A percentile compares a stretch with the other conserved stretches of the same genome.
Conservation (phyloP, 2,888 invertebrate genomes). For the Catocala nupta region DNA sequence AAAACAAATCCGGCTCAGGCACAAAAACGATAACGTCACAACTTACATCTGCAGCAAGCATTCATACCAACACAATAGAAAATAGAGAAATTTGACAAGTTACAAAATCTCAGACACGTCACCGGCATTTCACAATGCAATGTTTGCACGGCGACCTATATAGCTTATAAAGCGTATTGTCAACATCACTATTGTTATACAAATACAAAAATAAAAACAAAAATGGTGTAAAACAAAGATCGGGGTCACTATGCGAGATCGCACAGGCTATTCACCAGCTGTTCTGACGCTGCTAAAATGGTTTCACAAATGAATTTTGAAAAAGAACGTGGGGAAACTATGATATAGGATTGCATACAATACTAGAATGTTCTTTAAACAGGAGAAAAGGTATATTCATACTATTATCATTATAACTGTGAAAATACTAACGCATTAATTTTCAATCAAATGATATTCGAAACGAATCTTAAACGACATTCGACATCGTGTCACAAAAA, state of each 20-base stretch:
- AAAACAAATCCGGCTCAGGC: too few species aligned
- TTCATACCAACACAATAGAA: neutral
- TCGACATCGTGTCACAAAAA: neutral
- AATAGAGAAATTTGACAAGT: neutral
- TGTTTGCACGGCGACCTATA: neutral
- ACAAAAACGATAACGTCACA: neutral
- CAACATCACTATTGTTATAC: conserved; percentile 34
- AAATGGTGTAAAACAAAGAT: conserved; percentile 25
- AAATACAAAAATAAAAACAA: conserved; percentile 31
- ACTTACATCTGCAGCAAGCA: neutral
- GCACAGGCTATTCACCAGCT: conserved; percentile 36
- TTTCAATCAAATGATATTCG: too few species aligned
- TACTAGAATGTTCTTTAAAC: too few species aligned
- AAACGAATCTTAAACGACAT: too few species aligned
- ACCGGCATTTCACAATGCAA: neutral
- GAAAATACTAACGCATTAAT: too few species aligned
- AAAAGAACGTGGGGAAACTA: conserved; percentile 32
- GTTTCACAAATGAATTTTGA: conserved; percentile 35
- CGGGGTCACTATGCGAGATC: conserved; percentile 41
- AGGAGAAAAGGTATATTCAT: too few species aligned
- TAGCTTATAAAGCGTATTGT: conserved; percentile 1
- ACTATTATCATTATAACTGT: too few species aligned
- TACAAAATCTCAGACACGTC: conserved; percentile 2
- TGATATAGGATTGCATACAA: neutral
- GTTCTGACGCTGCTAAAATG: conserved; percentile 24